Base-by-base conservation (phyloP, 2,888 invertebrate species). In the Limnephilus lunatus region DNA sequence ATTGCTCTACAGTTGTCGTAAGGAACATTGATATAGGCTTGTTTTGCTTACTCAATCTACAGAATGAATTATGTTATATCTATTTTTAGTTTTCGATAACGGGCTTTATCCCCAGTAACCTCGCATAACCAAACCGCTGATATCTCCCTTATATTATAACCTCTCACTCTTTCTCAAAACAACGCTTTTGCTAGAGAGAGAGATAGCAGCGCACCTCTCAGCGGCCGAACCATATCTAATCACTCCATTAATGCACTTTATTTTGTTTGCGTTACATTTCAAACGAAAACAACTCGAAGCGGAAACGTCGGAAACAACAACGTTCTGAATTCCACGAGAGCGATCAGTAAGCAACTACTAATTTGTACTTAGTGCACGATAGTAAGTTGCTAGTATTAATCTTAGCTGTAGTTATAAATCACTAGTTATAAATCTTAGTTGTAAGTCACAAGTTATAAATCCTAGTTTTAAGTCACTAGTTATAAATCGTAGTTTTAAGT, bases 181-280 rank as follows among this genome's bases (percentile, higher is more conserved):
- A 5, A 68, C 1, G n/a, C 9, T 0, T 9, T 9, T 25, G 25
- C 25, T 5, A 68, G 68, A 68, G 25, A 25, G 68, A 68, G n/a
- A 68, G 5, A 25, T 9, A 68, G 25, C 68, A n/a, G 9, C 68
- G 68, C 2, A n/a, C 25, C 25, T 68, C 68, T 68, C 68, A 25
- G 68, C 68, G 68, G 25, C 68, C 19, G 68, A n/a, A 25, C 35
- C 83, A 25, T 83, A 32, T 83, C 83, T 83, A 83, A 83, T 83
- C 83, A 35, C 35, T 32, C 83, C 83, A 83, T 83, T 83, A 68
- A 83, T 83, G 83, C 83, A 83, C 83, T 83, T 35, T 35, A 83
- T 83, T 83, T 83, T 83, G 83, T 83, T 83, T 83, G 83, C 83
- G 19, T 83, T 83, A 25, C 19, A 83, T 83, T 83, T 35, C 83